Percentiles rank a stretch among this genome's conserved stretches.
These are phyloP conservation scores for Rhynchopsitta pachyrhyncha DNA, from an alignment of 2,113 vertebrate species.

Conservation along the genomic window DNA sequence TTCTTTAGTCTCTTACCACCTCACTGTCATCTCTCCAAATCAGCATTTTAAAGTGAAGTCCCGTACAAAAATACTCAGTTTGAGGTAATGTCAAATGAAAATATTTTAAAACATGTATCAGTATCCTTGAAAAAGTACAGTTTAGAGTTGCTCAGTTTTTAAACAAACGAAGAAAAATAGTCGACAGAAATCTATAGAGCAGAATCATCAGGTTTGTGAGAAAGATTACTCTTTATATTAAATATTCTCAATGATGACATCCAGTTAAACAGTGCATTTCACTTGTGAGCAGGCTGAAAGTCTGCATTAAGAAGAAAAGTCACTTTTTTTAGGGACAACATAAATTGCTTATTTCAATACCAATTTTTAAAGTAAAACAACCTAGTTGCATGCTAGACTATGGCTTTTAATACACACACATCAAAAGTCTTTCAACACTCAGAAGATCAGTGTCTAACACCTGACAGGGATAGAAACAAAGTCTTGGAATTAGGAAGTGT, in stretches of 20 bases:
- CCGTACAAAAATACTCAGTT: background rate
- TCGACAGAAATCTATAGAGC: background rate
- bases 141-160: background rate
- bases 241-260: background rate
- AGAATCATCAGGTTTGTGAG: background rate
- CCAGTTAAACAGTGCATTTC: background rate
- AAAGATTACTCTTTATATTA: background rate
- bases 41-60: background rate
- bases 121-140: background rate
- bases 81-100: background rate
- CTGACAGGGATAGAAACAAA: background rate
- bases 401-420: background rate
- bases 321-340: background rate
- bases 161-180: background rate
- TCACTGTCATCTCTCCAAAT: background rate
- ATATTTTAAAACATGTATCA: background rate
- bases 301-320: background rate
- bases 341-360: background rate
- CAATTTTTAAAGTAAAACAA: background rate
- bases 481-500: slow-evolving; percentile 1
- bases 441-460: accelerated
- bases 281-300: background rate
- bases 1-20: background rate
- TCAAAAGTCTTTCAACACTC: background rate
- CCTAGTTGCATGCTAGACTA: background rate